These are phyloP conservation scores for Petaurus breviceps DNA, from an alignment of 2,113 vertebrate genomes.

Conservation along the genomic window DNA sequence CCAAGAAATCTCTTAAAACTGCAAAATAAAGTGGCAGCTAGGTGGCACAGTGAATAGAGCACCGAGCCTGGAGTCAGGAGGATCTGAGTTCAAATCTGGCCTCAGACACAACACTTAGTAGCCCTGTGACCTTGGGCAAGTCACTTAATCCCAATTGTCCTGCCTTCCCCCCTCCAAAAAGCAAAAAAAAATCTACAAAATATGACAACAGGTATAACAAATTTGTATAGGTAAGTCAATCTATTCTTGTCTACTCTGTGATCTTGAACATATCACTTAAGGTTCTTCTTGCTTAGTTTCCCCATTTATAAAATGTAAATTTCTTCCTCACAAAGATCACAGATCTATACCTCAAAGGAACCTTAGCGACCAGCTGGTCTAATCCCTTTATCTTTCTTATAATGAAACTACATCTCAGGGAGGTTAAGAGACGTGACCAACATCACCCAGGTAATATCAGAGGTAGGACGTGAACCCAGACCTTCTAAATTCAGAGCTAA, in stretches of 20 bases:
- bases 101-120: no score
- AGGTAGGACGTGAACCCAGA: neutral
- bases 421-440: neutral
- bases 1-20: no score
- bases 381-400: neutral
- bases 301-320: neutral
- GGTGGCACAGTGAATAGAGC: no score
- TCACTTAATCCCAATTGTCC: no score
- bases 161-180: no score
- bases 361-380: neutral
- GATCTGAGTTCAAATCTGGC: no score
- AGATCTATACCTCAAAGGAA: neutral
- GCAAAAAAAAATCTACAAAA: no score
- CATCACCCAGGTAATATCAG: neutral
- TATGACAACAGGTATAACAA: neutral
- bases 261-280: neutral
- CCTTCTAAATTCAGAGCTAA: neutral
- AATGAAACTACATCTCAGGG: neutral
- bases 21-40: no score
- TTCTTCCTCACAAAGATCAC: neutral
- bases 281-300: neutral
- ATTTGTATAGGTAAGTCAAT: neutral
- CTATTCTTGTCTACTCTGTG: neutral
- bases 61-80: no score
- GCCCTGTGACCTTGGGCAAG: no score